Percentiles rank a stretch among this genome's conserved stretches.
Conservation (phyloP, 2,797 vertebrate species). For the Syngnathus rostellatus region DNA sequence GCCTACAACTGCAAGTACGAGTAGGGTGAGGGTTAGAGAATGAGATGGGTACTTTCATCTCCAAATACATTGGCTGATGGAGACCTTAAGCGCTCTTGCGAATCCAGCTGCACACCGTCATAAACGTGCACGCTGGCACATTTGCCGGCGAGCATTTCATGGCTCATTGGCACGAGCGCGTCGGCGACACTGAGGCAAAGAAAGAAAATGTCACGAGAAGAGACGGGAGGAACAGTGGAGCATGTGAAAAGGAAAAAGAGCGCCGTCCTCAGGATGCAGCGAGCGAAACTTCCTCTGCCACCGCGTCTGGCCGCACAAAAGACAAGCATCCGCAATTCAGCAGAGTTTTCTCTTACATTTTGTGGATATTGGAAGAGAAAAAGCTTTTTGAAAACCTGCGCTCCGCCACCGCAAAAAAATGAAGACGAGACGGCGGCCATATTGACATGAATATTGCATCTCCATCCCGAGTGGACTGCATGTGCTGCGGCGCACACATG, state of each 20-base stretch:
- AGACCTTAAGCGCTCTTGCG: not conserved
- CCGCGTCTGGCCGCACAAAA: no score
- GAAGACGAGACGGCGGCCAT: constrained; percentile 26
- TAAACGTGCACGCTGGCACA: constrained; percentile 8
- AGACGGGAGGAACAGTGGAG: not conserved
- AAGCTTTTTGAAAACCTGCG: constrained; percentile 17
- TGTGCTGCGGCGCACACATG: not conserved
- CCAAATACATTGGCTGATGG: not conserved
- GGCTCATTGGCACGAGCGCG: constrained; percentile 57
- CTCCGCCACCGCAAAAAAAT: constrained; percentile 13
- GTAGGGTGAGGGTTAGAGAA: no score
- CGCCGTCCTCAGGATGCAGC: constrained; percentile 5
- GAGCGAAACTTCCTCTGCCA: no score
- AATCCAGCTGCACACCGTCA: constrained; percentile 13
- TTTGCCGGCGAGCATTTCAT: constrained; percentile 52
- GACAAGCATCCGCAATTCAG: no score
- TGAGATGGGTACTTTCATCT: no score
- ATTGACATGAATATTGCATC: constrained; percentile 61
- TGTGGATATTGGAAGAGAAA: no score
- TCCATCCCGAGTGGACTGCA: constrained; percentile 31
- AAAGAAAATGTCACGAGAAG: constrained; percentile 58
- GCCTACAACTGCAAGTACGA: no score
- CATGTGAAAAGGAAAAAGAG: constrained; percentile 47
- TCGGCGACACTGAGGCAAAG: constrained; percentile 24
- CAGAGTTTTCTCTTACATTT: no score